Conservation (phyloP, 1,140 invertebrate species). For the Chironomus tepperi region DNA sequence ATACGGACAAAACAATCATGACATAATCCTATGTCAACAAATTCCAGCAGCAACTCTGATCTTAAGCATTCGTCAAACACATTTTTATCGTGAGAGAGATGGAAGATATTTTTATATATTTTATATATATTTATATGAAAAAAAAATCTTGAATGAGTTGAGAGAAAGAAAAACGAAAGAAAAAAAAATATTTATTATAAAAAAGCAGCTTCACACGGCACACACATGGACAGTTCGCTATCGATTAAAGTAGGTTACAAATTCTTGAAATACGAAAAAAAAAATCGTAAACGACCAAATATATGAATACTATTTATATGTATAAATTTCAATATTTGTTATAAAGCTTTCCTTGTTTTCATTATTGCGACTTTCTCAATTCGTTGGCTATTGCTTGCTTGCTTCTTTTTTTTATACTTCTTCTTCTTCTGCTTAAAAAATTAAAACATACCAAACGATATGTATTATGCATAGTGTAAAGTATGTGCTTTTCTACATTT, state of each 20-base stretch:
- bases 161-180: background rate
- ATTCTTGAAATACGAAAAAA: constrained; percentile 24
- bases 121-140: too few relatives aligned
- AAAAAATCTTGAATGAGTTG: constrained; percentile 7
- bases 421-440: background rate
- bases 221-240: constrained; percentile 11
- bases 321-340: constrained; percentile 19
- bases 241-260: constrained; percentile 22
- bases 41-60: background rate
- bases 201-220: background rate
- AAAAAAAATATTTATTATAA: background rate
- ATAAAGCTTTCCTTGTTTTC: constrained; percentile 21
- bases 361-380: constrained; percentile 22
- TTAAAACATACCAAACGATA: constrained; percentile 11
- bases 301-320: constrained; percentile 25
- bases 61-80: background rate
- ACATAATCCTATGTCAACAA: background rate
- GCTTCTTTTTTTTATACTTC: background rate
- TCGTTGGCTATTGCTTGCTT: constrained; percentile 4
- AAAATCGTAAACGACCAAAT: constrained; percentile 18
- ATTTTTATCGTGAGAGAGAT: background rate
- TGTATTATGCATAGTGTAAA: constrained; percentile 17
- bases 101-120: too few relatives aligned
- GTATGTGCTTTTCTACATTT: constrained; percentile 19
- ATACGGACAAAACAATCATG: too few relatives aligned